Evolutionary conservation across 2,797 vertebrate species (phyloP).

Genomic region (Acrossocheilus fasciatus): DNA sequence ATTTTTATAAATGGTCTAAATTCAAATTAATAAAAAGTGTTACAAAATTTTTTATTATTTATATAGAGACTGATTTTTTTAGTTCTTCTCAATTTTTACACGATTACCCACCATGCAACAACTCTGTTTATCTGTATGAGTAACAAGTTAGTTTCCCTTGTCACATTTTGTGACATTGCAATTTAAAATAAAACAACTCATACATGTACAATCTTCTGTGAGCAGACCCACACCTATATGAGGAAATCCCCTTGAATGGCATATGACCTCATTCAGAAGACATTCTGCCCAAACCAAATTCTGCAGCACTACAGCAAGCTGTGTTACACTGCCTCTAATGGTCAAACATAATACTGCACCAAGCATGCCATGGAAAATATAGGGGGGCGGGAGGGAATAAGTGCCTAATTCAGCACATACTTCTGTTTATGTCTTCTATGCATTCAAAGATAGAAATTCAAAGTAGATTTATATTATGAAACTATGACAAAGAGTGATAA

Average conservation of each 20-base stretch:
- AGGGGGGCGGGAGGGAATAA: neutral
- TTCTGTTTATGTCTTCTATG: neutral
- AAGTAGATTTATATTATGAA: neutral
- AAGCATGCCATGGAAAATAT: conserved; percentile 13
- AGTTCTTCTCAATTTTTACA: neutral
- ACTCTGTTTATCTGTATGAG: neutral
- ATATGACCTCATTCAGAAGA: conserved; percentile 75
- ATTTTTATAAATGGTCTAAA: neutral
- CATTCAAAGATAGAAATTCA: neutral
- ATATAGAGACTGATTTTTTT: neutral
- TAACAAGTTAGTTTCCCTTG: neutral
- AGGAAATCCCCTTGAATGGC: conserved; percentile 74
- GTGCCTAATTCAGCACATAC: conserved; percentile 29
- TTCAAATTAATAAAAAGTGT: neutral
- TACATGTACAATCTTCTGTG: conserved; percentile 18
- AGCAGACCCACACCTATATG: conserved; percentile 73
- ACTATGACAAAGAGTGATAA: neutral
- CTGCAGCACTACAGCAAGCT: conserved; percentile 43
- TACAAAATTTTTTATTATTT: neutral
- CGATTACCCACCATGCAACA: conserved; percentile 9
- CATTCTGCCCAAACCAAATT: conserved; percentile 69
- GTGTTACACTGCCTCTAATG: conserved; percentile 53
- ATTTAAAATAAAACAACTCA: conserved; percentile 57
- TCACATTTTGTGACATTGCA: conserved; percentile 24
- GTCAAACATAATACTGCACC: conserved; percentile 42